phyloP scores from a whole-genome alignment of 2,888 invertebrate genomes.

The Omphaloscelis lunosa region DNA sequence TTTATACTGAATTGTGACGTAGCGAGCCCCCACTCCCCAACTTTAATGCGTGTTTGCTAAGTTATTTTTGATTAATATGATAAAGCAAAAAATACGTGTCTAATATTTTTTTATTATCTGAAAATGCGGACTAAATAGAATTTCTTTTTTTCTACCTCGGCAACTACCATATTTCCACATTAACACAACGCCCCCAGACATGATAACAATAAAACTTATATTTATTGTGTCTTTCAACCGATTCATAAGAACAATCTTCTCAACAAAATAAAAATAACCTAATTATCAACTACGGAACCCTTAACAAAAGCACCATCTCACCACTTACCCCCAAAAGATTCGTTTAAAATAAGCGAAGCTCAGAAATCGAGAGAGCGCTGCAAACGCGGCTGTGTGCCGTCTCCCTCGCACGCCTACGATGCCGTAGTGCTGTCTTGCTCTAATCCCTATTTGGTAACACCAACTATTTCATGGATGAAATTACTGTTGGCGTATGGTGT shows the following conservation, averaged over 20 bases:
- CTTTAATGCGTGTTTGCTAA: too few relatives aligned
- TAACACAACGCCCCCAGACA: neutral
- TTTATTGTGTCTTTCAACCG: neutral
- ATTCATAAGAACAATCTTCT: neutral
- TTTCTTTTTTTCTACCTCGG: too few relatives aligned
- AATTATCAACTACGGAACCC: slow-evolving; percentile 50
- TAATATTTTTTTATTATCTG: too few relatives aligned
- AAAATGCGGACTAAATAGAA: too few relatives aligned
- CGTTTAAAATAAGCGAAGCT: slow-evolving; percentile 77
- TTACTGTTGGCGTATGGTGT: slow-evolving; percentile 79
- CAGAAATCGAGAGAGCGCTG: slow-evolving; percentile 83
- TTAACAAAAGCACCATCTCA: slow-evolving; percentile 18
- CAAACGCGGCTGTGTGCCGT: slow-evolving; percentile 63
- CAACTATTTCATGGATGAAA: slow-evolving; percentile 91
- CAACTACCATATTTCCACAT: neutral
- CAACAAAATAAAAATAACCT: slow-evolving; percentile 2
- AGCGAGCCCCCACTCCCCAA: too few relatives aligned
- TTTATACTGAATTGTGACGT: too few relatives aligned
- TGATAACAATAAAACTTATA: neutral
- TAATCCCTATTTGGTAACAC: slow-evolving; percentile 90
- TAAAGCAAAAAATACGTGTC: too few relatives aligned
- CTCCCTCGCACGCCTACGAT: slow-evolving; percentile 73
- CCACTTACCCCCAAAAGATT: slow-evolving; percentile 71
- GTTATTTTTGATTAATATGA: too few relatives aligned
- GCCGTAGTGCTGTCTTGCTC: slow-evolving; percentile 78